A percentile compares a stretch with the other conserved stretches of the same genome.
Conservation (phyloP, 2,888 invertebrate species). For the Agrypnus murinus region DNA sequence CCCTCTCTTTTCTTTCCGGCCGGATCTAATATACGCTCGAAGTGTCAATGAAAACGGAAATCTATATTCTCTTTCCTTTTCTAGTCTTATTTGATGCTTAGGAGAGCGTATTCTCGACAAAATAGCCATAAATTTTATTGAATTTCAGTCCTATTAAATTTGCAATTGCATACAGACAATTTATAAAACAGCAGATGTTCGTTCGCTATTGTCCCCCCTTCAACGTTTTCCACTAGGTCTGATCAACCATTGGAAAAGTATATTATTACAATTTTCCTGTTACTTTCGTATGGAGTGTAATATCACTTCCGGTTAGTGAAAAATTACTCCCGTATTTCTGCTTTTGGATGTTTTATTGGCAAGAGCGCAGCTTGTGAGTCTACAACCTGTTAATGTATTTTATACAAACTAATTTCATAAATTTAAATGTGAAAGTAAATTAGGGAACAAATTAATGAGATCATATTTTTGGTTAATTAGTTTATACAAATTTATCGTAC, state of each 20-base stretch:
- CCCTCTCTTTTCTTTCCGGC: slow-evolving; percentile 56
- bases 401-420: neutral
- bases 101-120: slow-evolving; percentile 34
- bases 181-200: slow-evolving; percentile 46
- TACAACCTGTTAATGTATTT: neutral
- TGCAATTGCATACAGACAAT: slow-evolving; percentile 50
- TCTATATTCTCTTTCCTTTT: slow-evolving; percentile 49
- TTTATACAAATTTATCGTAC: too few species aligned
- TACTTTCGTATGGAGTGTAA: slow-evolving; percentile 30
- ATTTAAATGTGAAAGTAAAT: slow-evolving; percentile 12
- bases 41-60: slow-evolving; percentile 61
- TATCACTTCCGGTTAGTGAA: slow-evolving; percentile 26
- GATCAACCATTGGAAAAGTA: slow-evolving; percentile 26
- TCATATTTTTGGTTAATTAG: slow-evolving; percentile 13
- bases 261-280: slow-evolving; percentile 34
- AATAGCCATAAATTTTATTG: slow-evolving; percentile 50
- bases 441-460: slow-evolving; percentile 24
- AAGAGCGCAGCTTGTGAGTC: neutral
- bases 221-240: slow-evolving; percentile 8
- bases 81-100: slow-evolving; percentile 45
- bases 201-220: slow-evolving; percentile 28
- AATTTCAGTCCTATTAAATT: slow-evolving; percentile 49
- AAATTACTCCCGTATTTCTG: slow-evolving; percentile 21
- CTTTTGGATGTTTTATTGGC: too few species aligned
- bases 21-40: slow-evolving; percentile 61